Evolutionary conservation across 2,888 invertebrate genomes (phyloP), one percentile per base, ranked within the genome.

Genomic region (Anodontia alba): DNA sequence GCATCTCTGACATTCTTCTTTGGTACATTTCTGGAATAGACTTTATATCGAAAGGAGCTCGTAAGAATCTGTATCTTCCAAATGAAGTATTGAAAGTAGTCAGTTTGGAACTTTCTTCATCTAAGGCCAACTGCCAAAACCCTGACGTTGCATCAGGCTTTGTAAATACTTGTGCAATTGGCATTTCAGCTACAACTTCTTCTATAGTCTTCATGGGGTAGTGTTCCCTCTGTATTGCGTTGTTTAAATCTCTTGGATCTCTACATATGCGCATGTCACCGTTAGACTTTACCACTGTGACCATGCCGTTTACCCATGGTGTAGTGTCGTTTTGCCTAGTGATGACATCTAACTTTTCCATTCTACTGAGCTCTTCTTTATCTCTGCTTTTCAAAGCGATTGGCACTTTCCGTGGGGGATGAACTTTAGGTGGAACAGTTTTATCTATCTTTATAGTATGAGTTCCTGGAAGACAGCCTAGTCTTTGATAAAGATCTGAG

Each of bases 371-470:
- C n/a, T n/a, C n/a, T n/a, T n/a, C n/a, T n/a, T n/a, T n/a, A n/a
- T n/a, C n/a, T n/a, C 23, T 68, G 33, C 81, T 73, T 54, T 72
- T 73, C 17, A 90, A 36, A 1, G 81, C 72, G 54, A 83, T 49
- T 54, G 84, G 88, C 20, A 85, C 73, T 67, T 81, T 85, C 36
- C 87, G 49, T 5, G 80, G 73, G 33, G 83, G 78, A 23, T 85
- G 80, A 36, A 87, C 78, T 17, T 80, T 79, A n/a, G 85, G 88
- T 67, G 51, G n/a, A 8, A 80, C 78, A 43, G 76, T 62, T 33
- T 51, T 33, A 51, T 83, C 78, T 26, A 84, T 46, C 7, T 80
- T 74, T 3, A 86, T 83, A 10, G 31, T 7, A 69, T 69, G 31
- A 43, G 43, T 49, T 15, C 84, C 74, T 15, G 84, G 80, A 15